Base-by-base conservation (phyloP, 2,797 vertebrate species). In the Stomatorhinus walkeri region DNA sequence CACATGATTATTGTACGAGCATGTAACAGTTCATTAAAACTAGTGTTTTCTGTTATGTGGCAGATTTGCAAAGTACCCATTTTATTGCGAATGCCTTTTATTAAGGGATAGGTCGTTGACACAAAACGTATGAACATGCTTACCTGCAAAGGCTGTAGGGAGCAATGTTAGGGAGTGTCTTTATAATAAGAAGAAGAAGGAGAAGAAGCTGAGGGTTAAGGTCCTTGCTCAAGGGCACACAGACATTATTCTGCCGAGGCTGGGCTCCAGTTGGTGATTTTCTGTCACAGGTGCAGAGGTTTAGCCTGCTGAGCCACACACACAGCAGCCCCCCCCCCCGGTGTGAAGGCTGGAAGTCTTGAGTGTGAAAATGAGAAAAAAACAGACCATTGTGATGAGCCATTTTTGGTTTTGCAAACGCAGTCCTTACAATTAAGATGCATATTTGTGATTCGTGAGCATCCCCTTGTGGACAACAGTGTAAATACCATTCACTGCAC, bases 391-490 rank as follows among this genome's bases (percentile, higher is more conserved):
- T 59, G n/a, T 22, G 56, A 2, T 59, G n/a, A 46, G 46, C 72
- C 40, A 79, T n/a, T 79, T 79, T 36, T n/a, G 16, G 40, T 79
- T 79, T 79, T 43, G 72, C 40, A n/a, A 5, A 43, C 16, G 19
- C 36, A 46, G 19, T n/a, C 16, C 7, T 32, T 79, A 9, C 19
- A 2, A 46, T 40, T 79, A 9, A 59, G 28, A 36, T 86, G 79
- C 56, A 79, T 4, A 89, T 91, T 48, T 81, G 28, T 81, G 51
- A 48, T 86, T 59, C 68, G 59, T 87, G 85, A 59, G 64, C 68
- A 6, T 43, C 89, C 72, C 85, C 89, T 89, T 48, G 85, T 81
- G 89, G 64, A 79, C 10, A 46, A 4, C 2, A 40, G 28, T 52
- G 49, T 43, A 81, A 32, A 56, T 24, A 56, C 6, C 16, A 12